Base-by-base conservation (phyloP, 1,140 invertebrate species). In the Dicyema japonicum region DNA sequence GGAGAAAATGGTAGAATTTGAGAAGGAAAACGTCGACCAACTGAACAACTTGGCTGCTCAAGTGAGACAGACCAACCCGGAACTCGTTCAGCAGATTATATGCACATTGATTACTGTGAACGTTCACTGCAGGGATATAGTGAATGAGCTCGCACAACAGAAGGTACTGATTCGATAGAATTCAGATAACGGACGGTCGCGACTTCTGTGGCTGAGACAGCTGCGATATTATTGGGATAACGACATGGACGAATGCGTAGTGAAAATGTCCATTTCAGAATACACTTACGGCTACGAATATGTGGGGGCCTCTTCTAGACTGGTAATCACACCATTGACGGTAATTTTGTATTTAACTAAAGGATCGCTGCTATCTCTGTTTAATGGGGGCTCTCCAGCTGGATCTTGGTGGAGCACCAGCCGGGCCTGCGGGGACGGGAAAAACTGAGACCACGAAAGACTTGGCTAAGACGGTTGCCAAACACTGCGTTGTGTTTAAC, bases 101-200 rank as follows among this genome's bases (percentile, higher is more conserved):
- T 68, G 68, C 31, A 68, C 71, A 9, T 47, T 78, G 1, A 72
- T 76, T 27, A 76, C 70, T 0, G 60, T 75, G 4, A 69, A 75
- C 47, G 70, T 76, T 0, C 70, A 76, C 38, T 67, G 65, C 5
- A 60, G 70, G 39, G 70, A 76, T 40, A 72, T 67, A 9, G 61
- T 75, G 8, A 56, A 59, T 0, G 60, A 62, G 33, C 57, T 76
- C 41, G 61, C 69, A 1, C 34, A 39, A 24, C 35, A 33, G 17
- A 33, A 46, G 39, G 42, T 46, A 34, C 4, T 42, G 37, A 32
- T 54, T 54, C 39, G 44, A 52, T 11, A n/a, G 60, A 62, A 33
- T 57, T 76, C 41, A 61, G 69, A 1, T 34, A 39, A 24, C 35
- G 32, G 17, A 33, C 44, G 39, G 42, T 46, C n/a, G n/a, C n/a